These are phyloP conservation scores for Brachirus orientalis DNA, from an alignment of 2,113 vertebrate genomes.

Conservation along the genomic window DNA sequence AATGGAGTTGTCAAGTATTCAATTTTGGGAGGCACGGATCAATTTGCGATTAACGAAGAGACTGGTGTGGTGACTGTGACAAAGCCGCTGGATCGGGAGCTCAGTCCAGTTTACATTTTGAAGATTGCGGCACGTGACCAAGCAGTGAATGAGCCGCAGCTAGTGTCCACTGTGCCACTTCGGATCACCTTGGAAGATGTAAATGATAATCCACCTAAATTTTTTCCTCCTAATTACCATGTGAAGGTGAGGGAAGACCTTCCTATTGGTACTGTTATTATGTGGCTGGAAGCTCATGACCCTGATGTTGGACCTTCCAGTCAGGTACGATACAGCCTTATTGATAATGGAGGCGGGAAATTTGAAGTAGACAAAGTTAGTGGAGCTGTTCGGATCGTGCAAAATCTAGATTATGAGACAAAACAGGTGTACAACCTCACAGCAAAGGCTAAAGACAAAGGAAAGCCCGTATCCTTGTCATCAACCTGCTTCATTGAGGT, in stretches of 20 bases:
- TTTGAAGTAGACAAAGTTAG: slow-evolving; percentile 97
- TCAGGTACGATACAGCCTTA: slow-evolving; percentile 92
- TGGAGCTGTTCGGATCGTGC: slow-evolving; percentile 90
- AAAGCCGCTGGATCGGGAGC: slow-evolving; percentile 87
- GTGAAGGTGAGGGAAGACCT: slow-evolving; percentile 95
- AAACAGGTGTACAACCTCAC: slow-evolving; percentile 93
- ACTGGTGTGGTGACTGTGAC: slow-evolving; percentile 88
- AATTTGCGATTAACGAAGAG: slow-evolving; percentile 86
- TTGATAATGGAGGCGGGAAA: slow-evolving; percentile 88
- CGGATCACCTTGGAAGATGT: slow-evolving; percentile 92
- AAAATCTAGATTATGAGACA: slow-evolving; percentile 93
- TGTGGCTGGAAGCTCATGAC: slow-evolving; percentile 94
- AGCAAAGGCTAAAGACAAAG: slow-evolving; percentile 94
- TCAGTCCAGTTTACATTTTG: slow-evolving; percentile 82
- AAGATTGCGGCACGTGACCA: slow-evolving; percentile 92
- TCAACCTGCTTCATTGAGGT: slow-evolving; percentile 93
- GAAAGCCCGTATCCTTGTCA: slow-evolving; percentile 90
- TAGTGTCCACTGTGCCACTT: slow-evolving; percentile 88
- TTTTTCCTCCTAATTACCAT: slow-evolving; percentile 91
- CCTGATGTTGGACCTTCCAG: slow-evolving; percentile 91
- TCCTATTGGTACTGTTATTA: slow-evolving; percentile 91
- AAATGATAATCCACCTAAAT: slow-evolving; percentile 94
- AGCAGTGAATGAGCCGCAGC: slow-evolving; percentile 84
- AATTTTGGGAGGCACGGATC: slow-evolving; percentile 90
- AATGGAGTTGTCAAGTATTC: slow-evolving; percentile 90